Base-by-base conservation (phyloP, 2,888 invertebrate genomes). In the Galerucella calmariensis region DNA sequence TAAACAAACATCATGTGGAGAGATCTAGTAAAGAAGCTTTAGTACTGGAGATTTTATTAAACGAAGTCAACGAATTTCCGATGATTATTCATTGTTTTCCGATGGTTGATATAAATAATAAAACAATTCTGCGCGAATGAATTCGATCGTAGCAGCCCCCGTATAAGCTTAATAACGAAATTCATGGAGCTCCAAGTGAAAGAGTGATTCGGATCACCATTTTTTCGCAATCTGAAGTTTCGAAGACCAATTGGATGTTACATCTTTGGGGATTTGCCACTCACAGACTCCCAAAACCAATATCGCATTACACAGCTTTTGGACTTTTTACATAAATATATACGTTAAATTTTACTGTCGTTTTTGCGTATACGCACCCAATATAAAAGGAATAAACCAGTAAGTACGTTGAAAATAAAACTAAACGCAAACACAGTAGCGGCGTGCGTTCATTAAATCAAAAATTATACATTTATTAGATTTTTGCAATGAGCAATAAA, bases 311-410 rank as follows among this genome's bases (percentile, higher is more conserved):
- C 85, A 86, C 82, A 82, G 84, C 83, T 83, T 83, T 83, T 80
- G 83, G 81, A 81, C 82, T 82, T 82, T 51, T 85, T 85, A 85
- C 85, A 86, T 83, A 85, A 85, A 86, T 85, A 84, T 84, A 84
- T 84, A 85, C 85, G 85, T 86, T 86, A 85, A 85, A 86, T 41
- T 86, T 86, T 86, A 87, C 84, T 80, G 85, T 81, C 84, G 84
- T 85, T 86, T 85, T 84, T 84, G 84, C 84, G 35, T 41, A 85
- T 84, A 85, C 85, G 86, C 84, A 84, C 83, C 81, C 82, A 82
- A 82, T 85, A 85, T 83, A 85, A 84, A 83, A 46, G 83, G 82
- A 84, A 85, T 84, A 84, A 85, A 85, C 84, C 83, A 79, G 82
- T 80, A 84, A 82, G 84, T 35, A 41, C 35, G 35, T 41, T 85